phyloP scores from a whole-genome alignment of 2,888 invertebrate genomes.

The Chorisops tibialis region DNA sequence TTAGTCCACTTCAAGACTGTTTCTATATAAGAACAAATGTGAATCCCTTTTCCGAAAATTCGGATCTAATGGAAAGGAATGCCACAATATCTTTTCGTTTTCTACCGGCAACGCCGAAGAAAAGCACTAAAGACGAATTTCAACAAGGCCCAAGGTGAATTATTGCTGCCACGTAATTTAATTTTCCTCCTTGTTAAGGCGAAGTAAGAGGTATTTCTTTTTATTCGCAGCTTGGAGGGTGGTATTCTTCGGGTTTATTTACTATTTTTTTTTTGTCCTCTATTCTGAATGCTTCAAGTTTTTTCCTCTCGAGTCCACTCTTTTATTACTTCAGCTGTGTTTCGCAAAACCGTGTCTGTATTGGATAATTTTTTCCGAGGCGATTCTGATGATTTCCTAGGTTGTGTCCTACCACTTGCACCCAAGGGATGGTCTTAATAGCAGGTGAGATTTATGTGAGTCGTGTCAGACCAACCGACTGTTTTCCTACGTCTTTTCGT shows the following conservation, averaged over 20 bases:
- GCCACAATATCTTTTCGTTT: no score
- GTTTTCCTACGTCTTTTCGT: not conserved
- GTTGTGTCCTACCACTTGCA: not conserved
- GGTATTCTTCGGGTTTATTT: not conserved
- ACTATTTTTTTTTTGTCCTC: not conserved
- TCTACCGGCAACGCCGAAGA: no score
- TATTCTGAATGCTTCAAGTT: not conserved
- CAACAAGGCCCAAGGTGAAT: constrained; percentile 28
- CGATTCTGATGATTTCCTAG: constrained; percentile 2
- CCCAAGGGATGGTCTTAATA: constrained; percentile 22
- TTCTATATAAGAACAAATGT: no score
- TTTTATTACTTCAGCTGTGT: not conserved
- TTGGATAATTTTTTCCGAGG: not conserved
- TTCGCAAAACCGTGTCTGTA: not conserved
- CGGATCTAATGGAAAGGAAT: no score
- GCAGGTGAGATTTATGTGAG: constrained; percentile 31
- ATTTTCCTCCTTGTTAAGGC: constrained; percentile 27
- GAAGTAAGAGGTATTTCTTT: constrained; percentile 10
- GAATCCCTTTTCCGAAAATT: no score
- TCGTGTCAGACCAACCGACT: constrained; percentile 13
- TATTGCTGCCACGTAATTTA: constrained; percentile 32
- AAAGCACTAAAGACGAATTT: constrained; percentile 3
- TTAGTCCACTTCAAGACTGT: no score
- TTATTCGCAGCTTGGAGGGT: not conserved
- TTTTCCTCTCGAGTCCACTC: not conserved